Evolutionary conservation across 2,888 invertebrate genomes (phyloP), one percentile per base, ranked within the genome.

Genomic region (Entomobrya multifasciata): DNA sequence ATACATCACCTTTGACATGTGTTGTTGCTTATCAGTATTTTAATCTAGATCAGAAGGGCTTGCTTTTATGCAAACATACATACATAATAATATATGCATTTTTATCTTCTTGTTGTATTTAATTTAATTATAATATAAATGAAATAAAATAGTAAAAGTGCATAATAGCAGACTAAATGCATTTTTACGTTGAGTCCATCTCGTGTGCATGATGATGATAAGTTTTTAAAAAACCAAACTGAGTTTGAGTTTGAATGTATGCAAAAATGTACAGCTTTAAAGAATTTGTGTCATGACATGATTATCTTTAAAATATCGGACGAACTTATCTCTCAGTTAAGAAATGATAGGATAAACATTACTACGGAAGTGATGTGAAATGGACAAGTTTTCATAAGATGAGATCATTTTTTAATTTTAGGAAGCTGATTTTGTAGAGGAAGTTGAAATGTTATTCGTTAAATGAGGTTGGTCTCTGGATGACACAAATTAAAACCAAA

Each of bases 1-100:
- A 44, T 70, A 13, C 49, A 47, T 82, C 72, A 82, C 82, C 72
- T 72, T 74, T 74, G 57, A 82, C 74, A 82, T 44, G 27, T n/a
- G 15, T 17, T 15, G 60, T 36, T 22, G 55, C 47, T 17, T 74
- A 82, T 60, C 65, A 78, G 13, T 17, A n/a, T 20, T 55, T n/a
- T n/a, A n/a, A n/a, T n/a, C 17, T 11, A 83, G 52, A 84, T 84
- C 84, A 67, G 25, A 25, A 55, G n/a, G n/a, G n/a, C n/a, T 25
- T 70, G 44, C n/a, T n/a, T 65, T 85, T 79, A 55, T 79, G 85
- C 78, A 72, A n/a, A n/a, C n/a, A n/a, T 47, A 57, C 30, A 15
- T 85, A 49, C 78, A 4, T 67, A 8, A 36, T 36, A 6, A 6
- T 36, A 49, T 49, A 36, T 36, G 36, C 36, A 36, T 8, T 36